Evolutionary conservation across 2,113 vertebrate species (phyloP).

Genomic region (Aspiorhynchus laticeps): DNA sequence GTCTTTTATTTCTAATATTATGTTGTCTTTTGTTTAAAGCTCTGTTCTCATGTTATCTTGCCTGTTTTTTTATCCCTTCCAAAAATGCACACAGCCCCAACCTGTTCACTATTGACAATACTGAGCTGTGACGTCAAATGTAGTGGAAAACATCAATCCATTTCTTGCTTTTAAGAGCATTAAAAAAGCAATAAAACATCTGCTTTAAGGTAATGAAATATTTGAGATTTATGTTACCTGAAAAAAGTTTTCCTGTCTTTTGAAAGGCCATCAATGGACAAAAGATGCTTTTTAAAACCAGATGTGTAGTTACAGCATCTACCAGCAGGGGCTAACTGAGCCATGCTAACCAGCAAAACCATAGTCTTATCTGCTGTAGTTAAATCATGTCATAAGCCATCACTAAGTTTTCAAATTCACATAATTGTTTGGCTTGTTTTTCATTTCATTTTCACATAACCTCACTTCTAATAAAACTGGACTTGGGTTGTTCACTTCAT

Average conservation of each 20-base stretch:
- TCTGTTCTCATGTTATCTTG: neutral
- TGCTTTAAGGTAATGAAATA: neutral
- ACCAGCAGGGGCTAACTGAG: neutral
- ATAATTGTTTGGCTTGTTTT: neutral
- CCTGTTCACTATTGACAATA: neutral
- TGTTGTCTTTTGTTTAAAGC: neutral
- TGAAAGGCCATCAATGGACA: neutral
- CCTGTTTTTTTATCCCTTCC: neutral
- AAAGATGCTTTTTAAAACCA: neutral
- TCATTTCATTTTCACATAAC: neutral
- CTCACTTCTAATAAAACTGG: neutral
- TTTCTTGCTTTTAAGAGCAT: neutral
- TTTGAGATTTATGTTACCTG: neutral
- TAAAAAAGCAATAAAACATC: neutral
- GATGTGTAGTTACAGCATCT: neutral
- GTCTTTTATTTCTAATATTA: conserved; percentile 1
- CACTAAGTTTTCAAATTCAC: neutral
- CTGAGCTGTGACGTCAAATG: neutral
- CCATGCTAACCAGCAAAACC: neutral
- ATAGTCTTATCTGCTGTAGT: neutral
- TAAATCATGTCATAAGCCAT: neutral
- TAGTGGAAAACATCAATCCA: neutral
- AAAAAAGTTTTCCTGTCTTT: neutral
- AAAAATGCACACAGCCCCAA: neutral
- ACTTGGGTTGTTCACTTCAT: neutral